Base-by-base conservation (phyloP, 2,888 invertebrate genomes). In the Chironomus riparius region DNA sequence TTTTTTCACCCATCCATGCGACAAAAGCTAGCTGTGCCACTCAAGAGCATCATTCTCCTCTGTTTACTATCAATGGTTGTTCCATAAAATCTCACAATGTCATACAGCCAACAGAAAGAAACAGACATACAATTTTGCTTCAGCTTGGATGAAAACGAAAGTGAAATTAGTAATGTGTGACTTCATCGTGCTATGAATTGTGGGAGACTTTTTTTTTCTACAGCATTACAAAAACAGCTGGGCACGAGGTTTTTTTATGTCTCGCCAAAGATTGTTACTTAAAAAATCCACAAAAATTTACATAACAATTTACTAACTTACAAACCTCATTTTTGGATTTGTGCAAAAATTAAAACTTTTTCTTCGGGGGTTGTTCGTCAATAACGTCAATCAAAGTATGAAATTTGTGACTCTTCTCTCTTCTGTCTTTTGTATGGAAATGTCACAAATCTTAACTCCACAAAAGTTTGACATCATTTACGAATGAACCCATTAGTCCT, bases 111-210 rank as follows among this genome's bases (percentile, higher is more conserved):
- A 70, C 38, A 50, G 70, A 70, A 70, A 50, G 56, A 70, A 70
- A 70, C 70, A 70, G 47, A 22, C 56, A 70, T 50, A 7, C 7
- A 12, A 22, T 47, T 28, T 28, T 28, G 4, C n/a, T 28, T 56
- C 71, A 71, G 24, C 24, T 71, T 10, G 71, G 71, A 47, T 50
- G 62, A 47, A 74, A 74, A 74, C 48, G 74, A 74, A 74, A 74
- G 74, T 74, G 74, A 74, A 74, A 74, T 68, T 68, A 68, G 15
- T 22, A 74, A 74, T 68, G 68, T 74, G 74, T 74, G 74, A 74
- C 68, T 74, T 68, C 74, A 74, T 74, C 74, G 48, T 21, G 56
- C 56, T 18, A 65, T 65, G 65, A 56, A 68, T 68, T 74, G 74
- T 74, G 74, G 74, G 74, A 74, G 74, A 74, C 4, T 65, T 65